These are phyloP conservation scores for Ceratoteleas bidentatus DNA, from an alignment of 1,140 invertebrate genomes.

Conservation along the genomic window DNA sequence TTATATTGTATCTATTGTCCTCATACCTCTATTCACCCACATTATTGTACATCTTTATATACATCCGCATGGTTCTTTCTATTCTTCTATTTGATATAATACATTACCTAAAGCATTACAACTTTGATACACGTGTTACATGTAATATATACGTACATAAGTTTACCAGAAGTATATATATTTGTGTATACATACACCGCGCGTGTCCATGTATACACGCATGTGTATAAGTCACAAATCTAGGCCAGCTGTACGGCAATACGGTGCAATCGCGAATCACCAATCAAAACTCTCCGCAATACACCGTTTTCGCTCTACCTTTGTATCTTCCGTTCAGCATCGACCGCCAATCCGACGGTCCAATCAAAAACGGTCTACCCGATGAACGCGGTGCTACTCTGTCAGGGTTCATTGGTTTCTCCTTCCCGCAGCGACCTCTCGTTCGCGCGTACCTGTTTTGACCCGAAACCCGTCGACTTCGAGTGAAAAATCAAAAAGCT, in stretches of 20 bases:
- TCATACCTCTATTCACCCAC: too few relatives aligned
- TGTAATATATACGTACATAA: constrained; percentile 57
- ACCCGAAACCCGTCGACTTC: too few relatives aligned
- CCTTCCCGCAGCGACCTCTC: constrained; percentile 19
- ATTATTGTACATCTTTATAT: too few relatives aligned
- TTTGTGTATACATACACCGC: constrained; percentile 41
- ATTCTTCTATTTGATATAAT: too few relatives aligned
- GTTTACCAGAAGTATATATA: constrained; percentile 48
- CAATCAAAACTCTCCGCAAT: constrained; percentile 45
- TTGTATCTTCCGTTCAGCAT: constrained; percentile 30
- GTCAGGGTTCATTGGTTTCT: constrained; percentile 32
- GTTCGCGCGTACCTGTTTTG: constrained; percentile 43
- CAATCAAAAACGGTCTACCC: constrained; percentile 31
- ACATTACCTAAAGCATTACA: too few relatives aligned
- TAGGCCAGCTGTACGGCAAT: constrained; percentile 78
- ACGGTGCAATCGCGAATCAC: constrained; percentile 33
- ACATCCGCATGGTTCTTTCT: too few relatives aligned
- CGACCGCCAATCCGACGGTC: constrained; percentile 4
- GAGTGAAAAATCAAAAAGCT: constrained; percentile 37
- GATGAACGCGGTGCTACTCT: constrained; percentile 33
- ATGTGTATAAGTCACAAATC: constrained; percentile 62
- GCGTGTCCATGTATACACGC: constrained; percentile 47
- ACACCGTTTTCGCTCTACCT: constrained; percentile 12
- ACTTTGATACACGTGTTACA: constrained; percentile 74
- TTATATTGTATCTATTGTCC: too few relatives aligned